Conservation (phyloP, 2,797 vertebrate species). For the Spea hammondii region DNA sequence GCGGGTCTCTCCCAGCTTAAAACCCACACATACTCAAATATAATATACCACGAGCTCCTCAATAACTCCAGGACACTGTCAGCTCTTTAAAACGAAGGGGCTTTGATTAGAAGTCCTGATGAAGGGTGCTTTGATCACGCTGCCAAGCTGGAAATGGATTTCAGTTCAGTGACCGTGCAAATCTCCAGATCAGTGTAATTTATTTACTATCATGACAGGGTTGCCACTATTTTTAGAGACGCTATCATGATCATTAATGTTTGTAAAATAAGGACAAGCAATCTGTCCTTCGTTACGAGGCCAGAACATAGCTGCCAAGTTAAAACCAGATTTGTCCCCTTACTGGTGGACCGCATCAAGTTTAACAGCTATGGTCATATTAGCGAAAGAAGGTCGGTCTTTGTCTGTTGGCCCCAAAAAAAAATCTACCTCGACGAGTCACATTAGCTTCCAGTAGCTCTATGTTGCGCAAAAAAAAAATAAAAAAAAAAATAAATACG, state of each 20-base stretch:
- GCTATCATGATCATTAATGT: background rate
- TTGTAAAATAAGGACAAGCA: background rate
- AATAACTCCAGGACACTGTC: background rate
- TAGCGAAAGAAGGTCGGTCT: too few relatives aligned
- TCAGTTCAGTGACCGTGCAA: conserved; percentile 9
- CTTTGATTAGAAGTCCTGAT: background rate
- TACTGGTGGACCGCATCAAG: too few relatives aligned
- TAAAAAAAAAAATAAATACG: too few relatives aligned
- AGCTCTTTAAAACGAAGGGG: background rate
- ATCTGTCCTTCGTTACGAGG: background rate
- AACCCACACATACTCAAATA: too few relatives aligned
- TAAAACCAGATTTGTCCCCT: too few relatives aligned
- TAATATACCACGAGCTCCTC: background rate
- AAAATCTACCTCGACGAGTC: too few relatives aligned
- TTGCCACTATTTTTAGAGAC: conserved; percentile 8
- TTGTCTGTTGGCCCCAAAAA: too few relatives aligned
- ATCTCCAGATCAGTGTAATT: background rate
- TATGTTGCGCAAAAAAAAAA: too few relatives aligned
- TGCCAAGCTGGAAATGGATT: background rate
- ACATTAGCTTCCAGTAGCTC: too few relatives aligned
- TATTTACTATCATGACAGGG: conserved; percentile 24
- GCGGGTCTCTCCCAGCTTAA: too few relatives aligned
- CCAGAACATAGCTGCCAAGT: too few relatives aligned
- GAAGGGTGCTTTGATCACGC: background rate
- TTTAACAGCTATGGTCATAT: too few relatives aligned